Percentiles rank a stretch among this genome's conserved stretches.
These are phyloP conservation scores for Coenobita brevimanus DNA, from an alignment of 1,140 invertebrate genomes.

Conservation along the genomic window DNA sequence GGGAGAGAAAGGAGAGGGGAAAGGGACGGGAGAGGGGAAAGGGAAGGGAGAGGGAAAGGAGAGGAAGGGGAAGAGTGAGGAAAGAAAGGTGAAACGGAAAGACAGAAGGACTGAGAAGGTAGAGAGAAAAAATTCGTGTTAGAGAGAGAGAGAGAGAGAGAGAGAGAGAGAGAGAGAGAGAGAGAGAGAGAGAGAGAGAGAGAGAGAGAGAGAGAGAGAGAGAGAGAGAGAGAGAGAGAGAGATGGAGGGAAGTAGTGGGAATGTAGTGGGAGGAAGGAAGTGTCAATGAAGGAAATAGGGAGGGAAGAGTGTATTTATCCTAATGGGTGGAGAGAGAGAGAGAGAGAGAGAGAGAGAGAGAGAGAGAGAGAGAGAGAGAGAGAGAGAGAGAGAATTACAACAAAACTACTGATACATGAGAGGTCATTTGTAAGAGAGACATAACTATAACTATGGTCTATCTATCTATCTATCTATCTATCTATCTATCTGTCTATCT, in stretches of 20 bases:
- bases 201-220: slow-evolving; percentile 16
- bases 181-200: slow-evolving; percentile 22
- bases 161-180: slow-evolving; percentile 7
- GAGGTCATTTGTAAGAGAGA: too few species aligned
- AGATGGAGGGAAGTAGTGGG: too few species aligned
- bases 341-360: neutral
- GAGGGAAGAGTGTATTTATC: too few species aligned
- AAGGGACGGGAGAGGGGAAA: neutral
- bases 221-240: neutral
- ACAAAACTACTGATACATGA: too few species aligned
- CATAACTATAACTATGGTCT: too few species aligned
- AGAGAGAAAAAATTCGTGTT: neutral
- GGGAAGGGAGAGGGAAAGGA: neutral
- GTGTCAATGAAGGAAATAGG: too few species aligned
- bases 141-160: neutral
- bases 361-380: neutral
- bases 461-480: too few species aligned
- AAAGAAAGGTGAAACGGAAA: neutral
- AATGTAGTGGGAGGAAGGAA: too few species aligned
- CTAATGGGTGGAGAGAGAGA: neutral
- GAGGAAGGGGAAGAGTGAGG: neutral
- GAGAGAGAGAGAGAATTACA: too few species aligned
- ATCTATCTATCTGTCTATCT: too few species aligned
- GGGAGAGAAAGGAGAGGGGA: neutral
- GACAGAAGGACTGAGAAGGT: neutral